Evolutionary conservation across 2,797 vertebrate genomes (phyloP), one percentile per base, ranked within the genome.

Genomic region (Melanogrammus aeglefinus): DNA sequence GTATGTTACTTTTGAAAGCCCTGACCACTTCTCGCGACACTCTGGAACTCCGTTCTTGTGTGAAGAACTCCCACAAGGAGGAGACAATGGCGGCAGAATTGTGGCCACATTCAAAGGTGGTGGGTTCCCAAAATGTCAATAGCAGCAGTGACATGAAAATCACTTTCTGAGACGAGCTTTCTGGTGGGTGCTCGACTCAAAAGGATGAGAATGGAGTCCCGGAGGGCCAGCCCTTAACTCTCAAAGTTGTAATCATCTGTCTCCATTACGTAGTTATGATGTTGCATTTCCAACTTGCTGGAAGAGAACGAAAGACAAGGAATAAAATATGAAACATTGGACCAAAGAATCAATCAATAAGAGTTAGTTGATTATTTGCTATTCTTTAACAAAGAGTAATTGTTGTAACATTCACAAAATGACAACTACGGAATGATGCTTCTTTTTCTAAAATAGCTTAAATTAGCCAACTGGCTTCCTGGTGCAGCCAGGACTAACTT

Each of bases 81-180:
- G 29, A 99, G 92, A 86, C 98, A 99, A 82, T 98, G 97, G 36
- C 97, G 95, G 79, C 98, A 99, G 90, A 98, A 98, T 95, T 99
- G 39, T 99, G 98, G 10, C 97, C 98, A 1, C 98, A 99, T 90
- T 95, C 98, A 85, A 99, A 83, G 10, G 98, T 99, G 85, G 97
- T 99, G 98, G 98, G 78, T 97, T 94, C 74, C 91, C 73, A 99
- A 91, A 77, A 98, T 94, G 79, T 99, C 96, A n/a, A 0, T 98
- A 99, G 85, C 98, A 99, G 89, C 98, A 99, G 86, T 97, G 96
- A 83, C 98, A 99, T 0, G 94, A 95, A 87, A 99, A 96, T 98
- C 97, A 0, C 90, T 92, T 13, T 96, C 94, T 0, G 96, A 96
- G 79, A 98, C 81, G 31, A 88, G 29, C 80, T n/a, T 4, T 0